Conservation (phyloP, 2,797 vertebrate species). For the Acanthurus tractus region DNA sequence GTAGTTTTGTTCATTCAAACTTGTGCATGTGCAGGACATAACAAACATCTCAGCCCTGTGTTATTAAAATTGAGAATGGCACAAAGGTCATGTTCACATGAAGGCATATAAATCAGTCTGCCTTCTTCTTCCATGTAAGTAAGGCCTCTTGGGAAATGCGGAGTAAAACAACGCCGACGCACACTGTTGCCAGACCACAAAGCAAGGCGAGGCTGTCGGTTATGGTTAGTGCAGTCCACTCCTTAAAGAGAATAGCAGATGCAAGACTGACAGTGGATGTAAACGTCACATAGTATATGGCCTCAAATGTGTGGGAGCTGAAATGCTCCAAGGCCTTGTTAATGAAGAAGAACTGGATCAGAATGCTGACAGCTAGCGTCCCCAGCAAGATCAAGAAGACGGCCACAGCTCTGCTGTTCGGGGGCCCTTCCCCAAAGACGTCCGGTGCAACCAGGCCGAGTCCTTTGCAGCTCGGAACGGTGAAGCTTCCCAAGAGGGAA, state of each 20-base stretch:
- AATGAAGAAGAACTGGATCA: conserved; percentile 96
- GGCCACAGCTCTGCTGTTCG: conserved; percentile 83
- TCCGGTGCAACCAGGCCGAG: conserved; percentile 93
- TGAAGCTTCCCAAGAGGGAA: conserved; percentile 96
- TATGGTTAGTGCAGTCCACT: conserved; percentile 91
- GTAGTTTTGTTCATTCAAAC: conserved; percentile 8
- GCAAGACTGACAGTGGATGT: conserved; percentile 92
- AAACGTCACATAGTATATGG: conserved; percentile 96
- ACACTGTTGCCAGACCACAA: conserved; percentile 91
- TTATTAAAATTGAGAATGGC: no score
- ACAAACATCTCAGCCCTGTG: background rate
- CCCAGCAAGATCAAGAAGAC: conserved; percentile 91
- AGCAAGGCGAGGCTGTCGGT: conserved; percentile 92
- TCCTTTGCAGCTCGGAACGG: conserved; percentile 96
- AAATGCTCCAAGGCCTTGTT: conserved; percentile 95
- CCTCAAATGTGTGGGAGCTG: conserved; percentile 93
- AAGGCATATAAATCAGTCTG: conserved; percentile 79
- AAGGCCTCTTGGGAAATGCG: conserved; percentile 93
- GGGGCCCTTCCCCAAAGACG: conserved; percentile 85
- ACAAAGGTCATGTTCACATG: background rate
- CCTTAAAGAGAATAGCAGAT: conserved; percentile 94
- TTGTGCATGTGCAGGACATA: background rate
- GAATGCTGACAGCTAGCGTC: conserved; percentile 90
- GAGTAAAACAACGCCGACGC: conserved; percentile 92
- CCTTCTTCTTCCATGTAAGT: conserved; percentile 88